Conservation (phyloP, 2,113 vertebrate genomes). For the Pachypanchax playfairii region DNA sequence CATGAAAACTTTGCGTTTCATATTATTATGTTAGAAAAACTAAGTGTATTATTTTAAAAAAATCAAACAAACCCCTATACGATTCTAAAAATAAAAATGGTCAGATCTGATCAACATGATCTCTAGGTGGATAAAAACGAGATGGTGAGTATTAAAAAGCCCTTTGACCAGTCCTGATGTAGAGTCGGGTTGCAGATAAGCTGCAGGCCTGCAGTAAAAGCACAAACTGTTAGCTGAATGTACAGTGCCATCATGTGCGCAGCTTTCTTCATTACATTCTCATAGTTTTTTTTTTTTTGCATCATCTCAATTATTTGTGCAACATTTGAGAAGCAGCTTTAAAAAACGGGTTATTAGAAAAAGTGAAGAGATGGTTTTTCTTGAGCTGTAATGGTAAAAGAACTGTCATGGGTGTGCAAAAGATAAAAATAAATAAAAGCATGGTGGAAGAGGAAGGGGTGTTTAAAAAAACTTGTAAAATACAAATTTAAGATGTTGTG, state of each 20-base stretch:
- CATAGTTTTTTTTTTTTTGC: neutral
- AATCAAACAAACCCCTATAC: neutral
- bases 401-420: too few relatives aligned
- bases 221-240: constrained; percentile 53
- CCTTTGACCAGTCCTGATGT: constrained; percentile 4
- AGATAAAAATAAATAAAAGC: too few relatives aligned
- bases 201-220: constrained; percentile 24
- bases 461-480: too few relatives aligned
- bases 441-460: too few relatives aligned
- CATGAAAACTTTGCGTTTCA: neutral
- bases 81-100: neutral
- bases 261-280: constrained; percentile 31
- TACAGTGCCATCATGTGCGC: constrained; percentile 71
- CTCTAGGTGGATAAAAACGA: neutral
- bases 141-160: neutral
- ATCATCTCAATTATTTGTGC: constrained; percentile 1
- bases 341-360: constrained; percentile 35
- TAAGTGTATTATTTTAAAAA: neutral
- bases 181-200: constrained; percentile 15
- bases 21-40: neutral
- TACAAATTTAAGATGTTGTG: too few relatives aligned
- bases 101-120: neutral
- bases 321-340: constrained; percentile 6
- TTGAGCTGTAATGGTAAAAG: too few relatives aligned
- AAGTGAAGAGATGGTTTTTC: neutral